Conservation (phyloP, 2,888 invertebrate species). For the Tanypteryx hageni region DNA sequence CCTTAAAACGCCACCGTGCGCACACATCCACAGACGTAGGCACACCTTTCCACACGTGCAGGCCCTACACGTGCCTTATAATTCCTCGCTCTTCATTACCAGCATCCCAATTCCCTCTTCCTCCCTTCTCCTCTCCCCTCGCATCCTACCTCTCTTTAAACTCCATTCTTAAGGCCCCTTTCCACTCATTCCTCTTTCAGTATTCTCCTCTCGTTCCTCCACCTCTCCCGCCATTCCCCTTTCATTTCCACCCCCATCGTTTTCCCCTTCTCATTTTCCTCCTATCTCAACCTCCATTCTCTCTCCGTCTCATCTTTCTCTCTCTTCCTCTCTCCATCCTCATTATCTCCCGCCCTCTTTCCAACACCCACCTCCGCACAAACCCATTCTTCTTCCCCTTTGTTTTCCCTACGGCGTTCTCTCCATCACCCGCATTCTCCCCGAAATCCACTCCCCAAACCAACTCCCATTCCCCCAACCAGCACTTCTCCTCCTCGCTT, state of each 20-base stretch:
- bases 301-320: neutral
- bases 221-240: neutral
- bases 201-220: neutral
- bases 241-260: neutral
- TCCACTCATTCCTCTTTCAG: neutral
- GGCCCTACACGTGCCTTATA: neutral
- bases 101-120: neutral
- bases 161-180: neutral
- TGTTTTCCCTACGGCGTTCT: neutral
- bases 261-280: neutral
- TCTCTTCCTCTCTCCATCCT: neutral
- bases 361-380: neutral
- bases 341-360: neutral
- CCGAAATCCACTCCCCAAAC: too few species aligned
- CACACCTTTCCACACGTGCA: neutral
- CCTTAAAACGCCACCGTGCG: neutral
- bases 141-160: neutral
- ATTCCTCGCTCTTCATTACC: conserved; percentile 3
- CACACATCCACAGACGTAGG: neutral
- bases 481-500: neutral
- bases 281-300: neutral
- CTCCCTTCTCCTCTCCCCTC: neutral
- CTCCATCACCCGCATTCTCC: neutral
- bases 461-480: too few species aligned
- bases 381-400: neutral